phyloP scores from a whole-genome alignment of 2,113 vertebrate species.

The Egretta garzetta region DNA sequence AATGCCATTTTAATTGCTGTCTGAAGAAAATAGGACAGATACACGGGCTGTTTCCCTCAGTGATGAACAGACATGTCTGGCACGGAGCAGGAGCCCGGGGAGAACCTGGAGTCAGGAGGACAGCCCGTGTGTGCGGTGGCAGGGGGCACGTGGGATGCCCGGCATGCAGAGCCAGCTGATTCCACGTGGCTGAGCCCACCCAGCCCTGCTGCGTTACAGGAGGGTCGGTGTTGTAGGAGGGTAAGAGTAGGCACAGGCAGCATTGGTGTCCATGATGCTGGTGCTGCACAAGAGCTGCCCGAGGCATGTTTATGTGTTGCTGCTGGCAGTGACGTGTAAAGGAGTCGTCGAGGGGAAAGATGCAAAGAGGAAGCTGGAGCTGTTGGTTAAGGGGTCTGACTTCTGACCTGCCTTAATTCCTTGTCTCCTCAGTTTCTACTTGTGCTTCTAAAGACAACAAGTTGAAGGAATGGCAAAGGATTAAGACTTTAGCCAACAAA shows the following conservation, averaged over 20 bases:
- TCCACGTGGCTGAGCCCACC: background rate
- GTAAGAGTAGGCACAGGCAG: background rate
- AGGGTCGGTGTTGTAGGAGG: background rate
- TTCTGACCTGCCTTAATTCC: background rate
- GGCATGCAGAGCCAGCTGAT: background rate
- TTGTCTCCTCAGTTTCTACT: background rate
- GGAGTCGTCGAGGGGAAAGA: background rate
- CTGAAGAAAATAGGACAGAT: background rate
- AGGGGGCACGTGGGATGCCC: background rate
- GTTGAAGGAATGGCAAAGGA: background rate
- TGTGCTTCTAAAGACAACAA: background rate
- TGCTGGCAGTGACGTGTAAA: background rate
- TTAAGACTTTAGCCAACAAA: background rate
- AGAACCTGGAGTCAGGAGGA: background rate
- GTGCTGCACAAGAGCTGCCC: background rate
- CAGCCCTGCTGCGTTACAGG: background rate
- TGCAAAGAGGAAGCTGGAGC: background rate
- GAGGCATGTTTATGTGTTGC: rapidly evolving
- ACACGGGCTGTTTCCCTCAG: background rate
- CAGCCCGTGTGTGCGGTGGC: background rate
- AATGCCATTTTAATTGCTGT: background rate
- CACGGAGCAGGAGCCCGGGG: background rate
- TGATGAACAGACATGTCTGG: background rate
- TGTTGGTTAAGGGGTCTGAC: background rate
- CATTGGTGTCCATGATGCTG: background rate